These are phyloP conservation scores for Hydrolagus colliei DNA, from an alignment of 2,797 vertebrate genomes.

Conservation along the genomic window DNA sequence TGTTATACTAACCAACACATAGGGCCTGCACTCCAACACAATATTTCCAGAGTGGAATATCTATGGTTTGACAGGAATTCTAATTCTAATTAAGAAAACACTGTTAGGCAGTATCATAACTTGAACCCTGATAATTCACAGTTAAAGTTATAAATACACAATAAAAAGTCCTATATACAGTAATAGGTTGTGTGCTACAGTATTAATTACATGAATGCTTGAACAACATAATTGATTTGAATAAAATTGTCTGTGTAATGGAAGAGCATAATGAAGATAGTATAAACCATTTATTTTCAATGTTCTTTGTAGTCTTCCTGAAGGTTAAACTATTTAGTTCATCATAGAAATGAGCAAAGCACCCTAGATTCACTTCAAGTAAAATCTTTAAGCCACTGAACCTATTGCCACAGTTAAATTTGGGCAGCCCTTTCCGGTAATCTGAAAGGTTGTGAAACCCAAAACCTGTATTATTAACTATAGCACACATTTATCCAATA, in stretches of 20 bases:
- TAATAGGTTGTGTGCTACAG: not conserved
- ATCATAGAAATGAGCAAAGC: not conserved
- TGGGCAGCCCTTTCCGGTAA: not conserved
- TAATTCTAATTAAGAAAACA: too few relatives aligned
- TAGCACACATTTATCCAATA: not conserved
- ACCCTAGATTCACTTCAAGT: not conserved
- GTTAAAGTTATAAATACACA: not conserved
- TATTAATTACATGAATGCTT: not conserved
- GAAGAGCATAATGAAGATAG: not conserved
- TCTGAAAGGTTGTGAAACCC: not conserved
- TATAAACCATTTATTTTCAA: not conserved
- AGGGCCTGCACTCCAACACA: too few relatives aligned
- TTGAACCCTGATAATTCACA: too few relatives aligned
- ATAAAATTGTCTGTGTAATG: not conserved
- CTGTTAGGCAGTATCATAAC: too few relatives aligned
- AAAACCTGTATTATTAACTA: not conserved
- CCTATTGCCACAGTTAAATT: not conserved
- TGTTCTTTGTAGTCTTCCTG: not conserved
- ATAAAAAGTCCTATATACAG: not conserved
- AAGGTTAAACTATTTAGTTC: not conserved
- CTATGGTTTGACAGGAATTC: too few relatives aligned
- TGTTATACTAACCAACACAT: too few relatives aligned
- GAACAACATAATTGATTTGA: not conserved
- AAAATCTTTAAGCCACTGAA: not conserved
- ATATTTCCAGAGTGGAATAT: too few relatives aligned